Evolutionary conservation across 53 echinoderm and acorn worm genomes (phyloP).

Genomic region (Luidia sarsii): DNA sequence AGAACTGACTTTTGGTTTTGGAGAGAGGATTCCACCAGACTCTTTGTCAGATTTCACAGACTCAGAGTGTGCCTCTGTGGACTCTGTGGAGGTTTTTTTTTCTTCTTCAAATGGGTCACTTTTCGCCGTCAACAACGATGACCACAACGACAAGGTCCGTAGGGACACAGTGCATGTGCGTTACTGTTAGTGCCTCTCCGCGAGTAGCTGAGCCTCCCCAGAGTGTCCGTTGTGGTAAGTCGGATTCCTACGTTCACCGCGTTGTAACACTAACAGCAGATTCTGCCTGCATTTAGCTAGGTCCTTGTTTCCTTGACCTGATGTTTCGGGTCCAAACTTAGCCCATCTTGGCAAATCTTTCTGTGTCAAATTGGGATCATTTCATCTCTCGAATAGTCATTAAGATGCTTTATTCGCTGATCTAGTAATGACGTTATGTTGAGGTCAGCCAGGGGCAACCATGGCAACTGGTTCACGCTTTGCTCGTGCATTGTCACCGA

Average conservation of each 20-base stretch:
- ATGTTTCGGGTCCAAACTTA: too few species aligned
- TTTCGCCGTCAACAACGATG: slow-evolving; percentile 16
- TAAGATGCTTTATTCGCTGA: too few species aligned
- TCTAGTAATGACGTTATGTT: too few species aligned
- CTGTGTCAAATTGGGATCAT: slow-evolving; percentile 14
- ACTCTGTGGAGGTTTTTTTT: background rate
- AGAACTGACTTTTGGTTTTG: background rate
- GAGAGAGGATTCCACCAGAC: background rate
- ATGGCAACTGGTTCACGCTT: too few species aligned
- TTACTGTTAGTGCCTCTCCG: background rate
- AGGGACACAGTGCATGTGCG: slow-evolving; percentile 23
- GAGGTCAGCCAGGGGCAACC: too few species aligned
- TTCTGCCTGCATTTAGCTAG: background rate
- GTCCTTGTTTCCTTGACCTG: background rate
- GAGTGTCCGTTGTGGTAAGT: slow-evolving; percentile 12
- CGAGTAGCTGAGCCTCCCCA: background rate
- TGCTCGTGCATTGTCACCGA: too few species aligned
- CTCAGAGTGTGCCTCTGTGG: background rate
- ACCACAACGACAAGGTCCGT: too few species aligned
- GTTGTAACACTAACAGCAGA: background rate
- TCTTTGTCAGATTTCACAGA: background rate
- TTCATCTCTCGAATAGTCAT: background rate
- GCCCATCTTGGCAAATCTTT: too few species aligned
- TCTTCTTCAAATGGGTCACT: slow-evolving; percentile 16
- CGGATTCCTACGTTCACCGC: background rate